Percentiles rank a stretch among this genome's conserved stretches.
Conservation (phyloP, 2,888 invertebrate species). For the Euphydryas editha region DNA sequence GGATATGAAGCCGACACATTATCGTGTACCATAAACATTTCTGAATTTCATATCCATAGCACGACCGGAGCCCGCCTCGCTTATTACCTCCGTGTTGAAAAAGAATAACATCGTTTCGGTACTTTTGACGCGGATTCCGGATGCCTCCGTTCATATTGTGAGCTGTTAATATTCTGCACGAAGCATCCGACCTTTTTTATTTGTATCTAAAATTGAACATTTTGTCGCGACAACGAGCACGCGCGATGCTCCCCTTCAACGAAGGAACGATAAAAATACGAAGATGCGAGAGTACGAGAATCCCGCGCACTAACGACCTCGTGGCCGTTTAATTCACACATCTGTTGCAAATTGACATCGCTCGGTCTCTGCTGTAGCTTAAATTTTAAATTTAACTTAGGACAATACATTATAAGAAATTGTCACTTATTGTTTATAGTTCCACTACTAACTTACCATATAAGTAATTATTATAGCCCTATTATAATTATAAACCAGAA, state of each 20-base stretch:
- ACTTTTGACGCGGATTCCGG: conserved; percentile 82
- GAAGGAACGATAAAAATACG: conserved; percentile 77
- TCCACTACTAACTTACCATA: no score
- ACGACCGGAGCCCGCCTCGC: conserved; percentile 72
- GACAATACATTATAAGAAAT: not conserved
- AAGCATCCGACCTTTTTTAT: conserved; percentile 83
- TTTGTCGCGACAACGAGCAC: conserved; percentile 81
- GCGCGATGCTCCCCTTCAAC: conserved; percentile 67
- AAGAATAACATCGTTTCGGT: conserved; percentile 82
- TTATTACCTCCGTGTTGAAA: conserved; percentile 80
- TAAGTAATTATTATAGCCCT: no score
- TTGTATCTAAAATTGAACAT: conserved; percentile 84
- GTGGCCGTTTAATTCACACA: conserved; percentile 57
- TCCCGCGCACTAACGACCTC: conserved; percentile 67
- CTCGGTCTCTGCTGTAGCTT: conserved; percentile 20
- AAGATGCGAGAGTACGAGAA: conserved; percentile 63
- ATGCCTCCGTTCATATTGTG: conserved; percentile 82
- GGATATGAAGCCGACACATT: conserved; percentile 74
- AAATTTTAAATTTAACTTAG: conserved; percentile 13
- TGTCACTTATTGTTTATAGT: not conserved
- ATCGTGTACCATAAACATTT: conserved; percentile 79
- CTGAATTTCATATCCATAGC: conserved; percentile 77
- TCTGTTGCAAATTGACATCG: conserved; percentile 53
- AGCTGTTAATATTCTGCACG: conserved; percentile 81
- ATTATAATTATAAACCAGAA: not conserved